phyloP scores from a whole-genome alignment of 2,888 invertebrate species.

The Coelinius sp. region DNA sequence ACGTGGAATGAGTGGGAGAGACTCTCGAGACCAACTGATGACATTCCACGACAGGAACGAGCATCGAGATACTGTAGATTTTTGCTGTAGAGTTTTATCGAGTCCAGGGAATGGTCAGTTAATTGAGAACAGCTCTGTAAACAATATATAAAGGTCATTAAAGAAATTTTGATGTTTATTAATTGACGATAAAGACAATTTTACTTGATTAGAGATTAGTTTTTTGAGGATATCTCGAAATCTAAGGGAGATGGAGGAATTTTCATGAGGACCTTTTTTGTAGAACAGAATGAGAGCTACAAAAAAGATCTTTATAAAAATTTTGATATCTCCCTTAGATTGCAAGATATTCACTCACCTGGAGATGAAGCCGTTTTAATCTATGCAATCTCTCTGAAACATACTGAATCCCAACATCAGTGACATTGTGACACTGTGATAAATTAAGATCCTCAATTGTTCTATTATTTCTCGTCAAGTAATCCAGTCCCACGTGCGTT shows the following conservation, averaged over 20 bases:
- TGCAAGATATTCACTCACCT: slow-evolving; percentile 73
- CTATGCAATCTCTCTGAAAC: slow-evolving; percentile 72
- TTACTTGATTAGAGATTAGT: no score
- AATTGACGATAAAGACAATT: no score
- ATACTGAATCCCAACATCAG: slow-evolving; percentile 75
- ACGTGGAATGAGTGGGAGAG: slow-evolving; percentile 49
- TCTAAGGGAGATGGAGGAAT: no score
- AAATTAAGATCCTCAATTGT: slow-evolving; percentile 80
- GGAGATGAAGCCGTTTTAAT: slow-evolving; percentile 74
- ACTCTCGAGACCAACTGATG: slow-evolving; percentile 65
- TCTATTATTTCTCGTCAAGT: slow-evolving; percentile 78
- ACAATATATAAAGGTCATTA: no score
- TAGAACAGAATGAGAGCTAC: no score
- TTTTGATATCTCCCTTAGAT: no score
- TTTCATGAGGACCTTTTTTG: no score
- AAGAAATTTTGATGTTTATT: no score
- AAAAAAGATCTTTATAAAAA: no score
- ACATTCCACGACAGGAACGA: slow-evolving; percentile 73
- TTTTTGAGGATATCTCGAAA: no score
- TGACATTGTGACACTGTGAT: slow-evolving; percentile 79
- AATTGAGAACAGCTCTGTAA: slow-evolving; percentile 77
- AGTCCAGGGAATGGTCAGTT: slow-evolving; percentile 74
- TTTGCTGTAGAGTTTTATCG: slow-evolving; percentile 72
- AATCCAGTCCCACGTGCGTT: slow-evolving; percentile 76
- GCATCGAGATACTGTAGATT: slow-evolving; percentile 75